Evolutionary conservation across 2,113 vertebrate genomes (phyloP), one percentile per base, ranked within the genome.

Genomic region (Pogonocichla stellata): DNA sequence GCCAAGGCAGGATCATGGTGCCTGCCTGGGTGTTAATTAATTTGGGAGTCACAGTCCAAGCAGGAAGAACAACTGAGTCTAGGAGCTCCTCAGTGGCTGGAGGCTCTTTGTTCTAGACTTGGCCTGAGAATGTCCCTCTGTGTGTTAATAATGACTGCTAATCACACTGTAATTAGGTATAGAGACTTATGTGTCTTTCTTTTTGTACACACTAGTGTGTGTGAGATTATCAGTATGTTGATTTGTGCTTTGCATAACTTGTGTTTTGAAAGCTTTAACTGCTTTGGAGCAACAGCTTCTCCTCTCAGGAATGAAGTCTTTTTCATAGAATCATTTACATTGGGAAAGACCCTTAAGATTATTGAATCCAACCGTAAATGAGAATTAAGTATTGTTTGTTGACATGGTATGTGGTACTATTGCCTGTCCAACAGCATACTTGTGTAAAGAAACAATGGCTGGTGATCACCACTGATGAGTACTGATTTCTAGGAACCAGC

Each of bases 401-500:
- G 71, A 38, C 47, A 22, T 53, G 36, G 19, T 65, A n/a, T 53
- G 17, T 62, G 57, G 12, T 58, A 31, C 12, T 17, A 23, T 48
- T 86, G 38, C 79, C 36, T 74, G 54, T 74, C 24, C 74, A 74
- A 22, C 36, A 93, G 56, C 64, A 75, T 43, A 34, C 18, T 94
- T 70, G 57, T 7, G 12, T 54, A 80, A 81, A 66, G 78, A 77
- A 88, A 60, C 33, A 90, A 60, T 66, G 64, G 34, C 42, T 8
- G 2, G 48, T 88, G 90, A 74, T 91, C 64, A 78, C 56, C 65
- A 26, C 24, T 43, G 69, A 65, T 80, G 85, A 92, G 75, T 65
- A 42, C 38, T 36, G 84, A 72, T 93, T 88, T 90, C 79, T 66
- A 92, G 86, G 90, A 88, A 94, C 33, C 86, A 87, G 66, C 87